Evolutionary conservation across 2,113 vertebrate genomes (phyloP).

Genomic region (Tachycineta bicolor): DNA sequence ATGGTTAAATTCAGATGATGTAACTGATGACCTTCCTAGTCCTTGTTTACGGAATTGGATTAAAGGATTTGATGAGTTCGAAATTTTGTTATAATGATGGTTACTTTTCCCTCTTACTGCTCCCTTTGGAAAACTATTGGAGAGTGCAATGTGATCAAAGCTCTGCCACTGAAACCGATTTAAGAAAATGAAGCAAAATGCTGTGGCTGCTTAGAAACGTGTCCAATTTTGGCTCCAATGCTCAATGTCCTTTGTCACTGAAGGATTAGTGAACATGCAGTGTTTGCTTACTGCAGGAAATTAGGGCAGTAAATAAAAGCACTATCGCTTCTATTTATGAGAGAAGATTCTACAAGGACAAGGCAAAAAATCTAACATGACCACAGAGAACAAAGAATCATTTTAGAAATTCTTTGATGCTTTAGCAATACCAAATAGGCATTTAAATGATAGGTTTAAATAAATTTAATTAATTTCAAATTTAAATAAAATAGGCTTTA

Average conservation of each 20-base stretch:
- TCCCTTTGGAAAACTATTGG: neutral
- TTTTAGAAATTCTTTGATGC: neutral
- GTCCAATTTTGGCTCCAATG: neutral
- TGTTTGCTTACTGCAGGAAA: constrained; percentile 35
- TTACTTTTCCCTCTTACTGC: neutral
- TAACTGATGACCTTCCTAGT: neutral
- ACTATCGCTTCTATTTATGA: neutral
- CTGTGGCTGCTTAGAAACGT: constrained; percentile 38
- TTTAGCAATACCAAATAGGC: neutral
- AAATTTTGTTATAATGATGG: neutral
- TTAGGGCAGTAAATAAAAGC: constrained; percentile 22
- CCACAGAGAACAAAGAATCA: neutral
- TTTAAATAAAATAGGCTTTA: neutral
- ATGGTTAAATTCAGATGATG: neutral
- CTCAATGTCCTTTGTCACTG: neutral
- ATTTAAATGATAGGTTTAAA: too few relatives aligned
- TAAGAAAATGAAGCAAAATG: constrained; percentile 14
- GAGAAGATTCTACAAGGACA: neutral
- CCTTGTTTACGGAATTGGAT: neutral
- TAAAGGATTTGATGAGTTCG: neutral
- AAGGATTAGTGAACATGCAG: neutral
- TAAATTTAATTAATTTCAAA: too few relatives aligned
- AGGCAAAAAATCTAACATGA: neutral
- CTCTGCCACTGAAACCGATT: neutral
- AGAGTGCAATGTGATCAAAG: neutral